Base-by-base conservation (phyloP, 2,888 invertebrate species). In the Maniola hyperantus region DNA sequence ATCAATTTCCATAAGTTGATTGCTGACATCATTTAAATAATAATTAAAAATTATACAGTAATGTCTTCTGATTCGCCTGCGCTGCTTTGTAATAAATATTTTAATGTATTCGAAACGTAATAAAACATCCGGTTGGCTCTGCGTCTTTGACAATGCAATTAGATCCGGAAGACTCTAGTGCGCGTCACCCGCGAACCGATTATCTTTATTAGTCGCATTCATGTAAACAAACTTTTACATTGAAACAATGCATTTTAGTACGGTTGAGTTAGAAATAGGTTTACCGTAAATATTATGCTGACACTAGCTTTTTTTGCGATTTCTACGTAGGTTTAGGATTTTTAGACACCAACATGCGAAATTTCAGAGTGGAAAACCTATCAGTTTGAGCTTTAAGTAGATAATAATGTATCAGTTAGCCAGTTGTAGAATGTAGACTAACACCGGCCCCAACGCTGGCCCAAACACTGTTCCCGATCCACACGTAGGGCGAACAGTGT, bases 161-260 rank as follows among this genome's bases (percentile, higher is more conserved):
- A 89, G 89, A 89, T 89, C 80, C 90, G 89, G 88, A 90, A 90
- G 87, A 84, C 77, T 78, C 77, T 82, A 78, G 79, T 76, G 79
- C 74, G 79, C 79, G 78, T 74, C 74, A 79, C 76, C 77, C 79
- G 79, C 78, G 76, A 76, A 83, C 82, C 82, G 82, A 79, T 81
- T 81, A 83, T 88, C 63, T 48, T 36, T 48, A 50, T 60, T 36
- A 50, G 60, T 50, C 60, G 60, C 60, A 60, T 60, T 36, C 50
- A 36, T 60, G 48, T 48, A 60, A 60, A 50, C 60, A 60, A 8
- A 60, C 60, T 60, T 60, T 60, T 60, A 60, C 60, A 60, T 59
- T 60, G 5, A 7, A 60, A 60, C 60, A 60, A 60, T 57, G 50
- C 65, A 53, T 62, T 70, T 66, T 39, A 48, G 20, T 39, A 13